Evolutionary conservation across 1,140 invertebrate species (phyloP).

Genomic region (Ceratina australensis): DNA sequence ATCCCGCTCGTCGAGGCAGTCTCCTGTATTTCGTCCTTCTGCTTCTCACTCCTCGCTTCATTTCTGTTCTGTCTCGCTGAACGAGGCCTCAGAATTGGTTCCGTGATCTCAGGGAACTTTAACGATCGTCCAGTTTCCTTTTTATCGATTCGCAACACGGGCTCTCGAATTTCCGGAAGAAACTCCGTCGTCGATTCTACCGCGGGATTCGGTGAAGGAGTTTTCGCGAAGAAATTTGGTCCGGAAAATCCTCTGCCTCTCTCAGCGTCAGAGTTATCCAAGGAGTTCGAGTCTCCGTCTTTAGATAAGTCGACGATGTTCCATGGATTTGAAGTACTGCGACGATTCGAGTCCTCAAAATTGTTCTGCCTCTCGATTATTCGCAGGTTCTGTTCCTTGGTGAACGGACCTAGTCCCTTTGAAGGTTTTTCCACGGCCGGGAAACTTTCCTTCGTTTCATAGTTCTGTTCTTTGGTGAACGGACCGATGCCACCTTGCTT

Average conservation of each 20-base stretch:
- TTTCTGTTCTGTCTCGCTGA: conserved; percentile 73
- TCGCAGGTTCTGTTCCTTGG: conserved; percentile 68
- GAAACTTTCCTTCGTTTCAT: conserved; percentile 61
- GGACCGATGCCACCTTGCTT: conserved; percentile 63
- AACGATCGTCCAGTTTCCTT: conserved; percentile 79
- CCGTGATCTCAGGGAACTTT: conserved; percentile 83
- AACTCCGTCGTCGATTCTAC: conserved; percentile 53
- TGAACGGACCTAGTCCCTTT: conserved; percentile 73
- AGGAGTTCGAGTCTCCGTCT: conserved; percentile 72
- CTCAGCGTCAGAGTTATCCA: conserved; percentile 68
- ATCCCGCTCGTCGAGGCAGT: conserved; percentile 69
- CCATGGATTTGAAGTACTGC: conserved; percentile 66
- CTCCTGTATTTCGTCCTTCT: conserved; percentile 67
- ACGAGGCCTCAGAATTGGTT: conserved; percentile 85
- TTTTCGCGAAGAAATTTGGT: conserved; percentile 33
- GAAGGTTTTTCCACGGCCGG: conserved; percentile 49
- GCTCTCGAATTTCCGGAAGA: conserved; percentile 76
- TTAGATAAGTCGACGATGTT: conserved; percentile 68
- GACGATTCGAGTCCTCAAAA: conserved; percentile 28
- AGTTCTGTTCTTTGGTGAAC: conserved; percentile 74
- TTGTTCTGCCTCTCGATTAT: conserved; percentile 18
- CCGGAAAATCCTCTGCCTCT: conserved; percentile 69
- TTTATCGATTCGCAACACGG: conserved; percentile 75
- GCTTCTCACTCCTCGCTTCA: conserved; percentile 39
- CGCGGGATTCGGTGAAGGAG: neutral